Evolutionary conservation across 2,113 vertebrate genomes (phyloP).

Genomic region (Cariama cristata): DNA sequence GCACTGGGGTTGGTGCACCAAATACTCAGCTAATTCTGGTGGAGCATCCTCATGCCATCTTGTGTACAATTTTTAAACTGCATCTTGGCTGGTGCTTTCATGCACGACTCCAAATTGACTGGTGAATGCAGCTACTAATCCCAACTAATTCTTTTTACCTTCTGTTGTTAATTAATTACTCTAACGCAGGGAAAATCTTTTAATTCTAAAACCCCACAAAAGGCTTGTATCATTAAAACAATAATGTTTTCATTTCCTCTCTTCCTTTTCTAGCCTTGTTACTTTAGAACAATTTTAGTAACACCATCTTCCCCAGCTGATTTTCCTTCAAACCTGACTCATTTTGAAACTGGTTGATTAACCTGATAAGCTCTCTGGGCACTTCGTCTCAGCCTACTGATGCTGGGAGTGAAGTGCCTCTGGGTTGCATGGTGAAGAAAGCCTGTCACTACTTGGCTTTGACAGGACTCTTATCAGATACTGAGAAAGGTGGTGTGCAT

Average conservation of each 20-base stretch:
- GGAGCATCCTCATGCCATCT: conserved; percentile 74
- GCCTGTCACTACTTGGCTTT: conserved; percentile 37
- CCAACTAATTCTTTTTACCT: conserved; percentile 25
- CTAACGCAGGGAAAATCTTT: neutral
- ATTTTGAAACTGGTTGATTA: neutral
- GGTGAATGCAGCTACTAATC: conserved; percentile 9
- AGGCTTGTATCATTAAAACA: neutral
- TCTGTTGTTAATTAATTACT: conserved; percentile 38
- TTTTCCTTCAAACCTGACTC: neutral
- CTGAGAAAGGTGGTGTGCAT: neutral
- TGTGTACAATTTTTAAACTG: conserved; percentile 71
- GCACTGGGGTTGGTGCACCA: conserved; percentile 56
- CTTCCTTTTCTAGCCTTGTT: neutral
- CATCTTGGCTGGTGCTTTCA: conserved; percentile 18
- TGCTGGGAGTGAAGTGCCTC: neutral
- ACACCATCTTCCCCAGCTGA: neutral
- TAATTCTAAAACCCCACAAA: neutral
- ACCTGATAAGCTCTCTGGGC: neutral
- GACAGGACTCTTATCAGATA: conserved; percentile 13
- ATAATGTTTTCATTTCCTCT: neutral
- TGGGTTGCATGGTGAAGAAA: neutral
- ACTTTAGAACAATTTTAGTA: neutral
- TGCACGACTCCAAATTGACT: neutral
- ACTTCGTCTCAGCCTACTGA: neutral
- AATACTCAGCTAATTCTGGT: conserved; percentile 48